Conservation (phyloP, 2,113 vertebrate genomes). For the Oenanthe oenanthe region DNA sequence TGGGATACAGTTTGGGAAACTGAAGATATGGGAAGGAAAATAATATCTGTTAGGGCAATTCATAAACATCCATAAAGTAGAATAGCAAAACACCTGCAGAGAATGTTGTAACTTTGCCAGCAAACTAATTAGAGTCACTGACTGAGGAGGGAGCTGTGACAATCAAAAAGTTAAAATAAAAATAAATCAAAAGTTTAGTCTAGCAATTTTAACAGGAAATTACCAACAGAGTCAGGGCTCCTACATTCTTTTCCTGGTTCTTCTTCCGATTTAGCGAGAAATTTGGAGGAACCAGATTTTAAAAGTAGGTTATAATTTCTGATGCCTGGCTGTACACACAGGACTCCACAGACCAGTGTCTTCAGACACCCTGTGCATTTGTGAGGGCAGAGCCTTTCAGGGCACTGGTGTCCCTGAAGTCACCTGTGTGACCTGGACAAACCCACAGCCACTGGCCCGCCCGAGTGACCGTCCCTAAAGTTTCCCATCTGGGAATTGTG, state of each 20-base stretch:
- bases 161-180: constrained; percentile 41
- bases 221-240: background rate
- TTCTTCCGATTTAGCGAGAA: background rate
- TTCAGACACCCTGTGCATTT: background rate
- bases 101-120: constrained; percentile 6
- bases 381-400: background rate
- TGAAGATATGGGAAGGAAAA: constrained; percentile 33
- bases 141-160: background rate
- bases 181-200: constrained; percentile 47
- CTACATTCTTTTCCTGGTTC: background rate
- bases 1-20: constrained; percentile 5
- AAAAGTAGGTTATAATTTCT: background rate
- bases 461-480: background rate
- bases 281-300: background rate
- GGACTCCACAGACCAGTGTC: background rate
- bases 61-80: constrained; percentile 26
- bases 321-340: background rate
- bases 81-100: constrained; percentile 41
- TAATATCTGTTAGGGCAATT: background rate
- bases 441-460: fast-evolving
- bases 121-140: constrained; percentile 30
- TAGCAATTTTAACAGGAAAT: constrained; percentile 36
- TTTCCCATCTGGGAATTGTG: background rate
- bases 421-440: background rate
- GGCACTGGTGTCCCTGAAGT: background rate